Evolutionary conservation across 2,113 vertebrate species (phyloP).

Genomic region (Triplophysa dalaica): DNA sequence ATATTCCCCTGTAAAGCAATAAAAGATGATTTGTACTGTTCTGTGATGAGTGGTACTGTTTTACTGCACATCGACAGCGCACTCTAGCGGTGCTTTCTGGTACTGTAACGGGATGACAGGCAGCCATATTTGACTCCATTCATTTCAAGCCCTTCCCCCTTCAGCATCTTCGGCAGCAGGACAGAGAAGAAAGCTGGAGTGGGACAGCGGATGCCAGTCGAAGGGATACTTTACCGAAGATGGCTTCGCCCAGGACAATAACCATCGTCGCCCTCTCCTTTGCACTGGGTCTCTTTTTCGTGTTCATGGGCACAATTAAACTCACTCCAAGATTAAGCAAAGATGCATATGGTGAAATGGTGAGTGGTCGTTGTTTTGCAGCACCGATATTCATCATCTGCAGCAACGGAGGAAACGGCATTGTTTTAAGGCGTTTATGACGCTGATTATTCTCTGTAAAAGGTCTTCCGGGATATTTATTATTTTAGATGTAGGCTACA

Average conservation of each 20-base stretch:
- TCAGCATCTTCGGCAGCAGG: conserved; percentile 58
- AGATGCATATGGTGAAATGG: conserved; percentile 96
- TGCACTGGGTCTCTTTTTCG: conserved; percentile 92
- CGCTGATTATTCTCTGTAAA: background rate
- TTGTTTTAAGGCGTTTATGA: conserved; percentile 3
- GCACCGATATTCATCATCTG: background rate
- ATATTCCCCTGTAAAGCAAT: background rate
- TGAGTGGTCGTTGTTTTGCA: conserved; percentile 71
- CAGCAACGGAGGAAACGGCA: background rate
- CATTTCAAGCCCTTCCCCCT: conserved; percentile 63
- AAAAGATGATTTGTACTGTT: background rate
- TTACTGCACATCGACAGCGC: background rate
- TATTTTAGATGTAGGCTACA: background rate
- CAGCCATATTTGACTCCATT: conserved; percentile 52
- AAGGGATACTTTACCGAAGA: conserved; percentile 62
- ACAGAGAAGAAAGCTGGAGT: conserved; percentile 33
- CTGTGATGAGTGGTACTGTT: background rate
- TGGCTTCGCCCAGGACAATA: conserved; percentile 92
- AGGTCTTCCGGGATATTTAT: background rate
- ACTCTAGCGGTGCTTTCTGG: background rate
- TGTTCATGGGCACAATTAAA: conserved; percentile 98
- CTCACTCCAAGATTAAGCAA: conserved; percentile 94
- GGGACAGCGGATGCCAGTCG: conserved; percentile 44
- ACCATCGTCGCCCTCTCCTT: conserved; percentile 92
- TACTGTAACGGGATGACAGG: conserved; percentile 28